Evolutionary conservation across 1,140 invertebrate genomes (phyloP), one percentile per base, ranked within the genome.

Genomic region (Trachymyrmex cornetzi): DNA sequence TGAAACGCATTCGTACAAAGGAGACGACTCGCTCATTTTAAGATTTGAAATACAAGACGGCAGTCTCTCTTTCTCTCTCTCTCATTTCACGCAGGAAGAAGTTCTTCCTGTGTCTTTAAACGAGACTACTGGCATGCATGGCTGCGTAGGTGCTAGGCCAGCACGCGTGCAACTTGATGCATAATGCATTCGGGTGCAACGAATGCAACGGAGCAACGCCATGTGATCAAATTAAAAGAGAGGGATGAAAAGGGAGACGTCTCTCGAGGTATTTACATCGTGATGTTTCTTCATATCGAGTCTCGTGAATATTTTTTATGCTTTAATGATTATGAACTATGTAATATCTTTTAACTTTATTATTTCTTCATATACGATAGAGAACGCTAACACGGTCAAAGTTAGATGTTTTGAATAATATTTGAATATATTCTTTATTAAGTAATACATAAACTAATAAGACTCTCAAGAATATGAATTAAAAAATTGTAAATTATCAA

Each of bases 131-230:
- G 30, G 48, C 77, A 81, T 38, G 77, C 77, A 81, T 81, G 64
- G 77, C 48, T 81, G 77, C 77, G 77, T 81, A 71, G 64, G 64
- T 61, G 61, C 44, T 50, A 77, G 38, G 19, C 61, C 24, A 81
- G 64, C 64, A 38, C 48, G 64, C 64, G 50, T 71, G 50, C 64
- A 81, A 71, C 5, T 44, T 50, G 44, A 71, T 72, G 85, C 57
- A 87, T 87, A 81, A 81, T 82, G 48, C n/a, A 87, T 82, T 82
- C 77, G 55, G 30, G 59, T 77, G 67, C 59, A 82, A 53, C 75
- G 84, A 81, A 30, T 81, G 77, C 84, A 57, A 80, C 67, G 69
- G 27, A 64, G 72, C 59, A 64, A 27, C 61, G 24, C 30, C 63
- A 63, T 63, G 59, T 77, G 59, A 85, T 34, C 61, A 19, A 85